Conservation (phyloP, 1,140 invertebrate genomes). For the Heliconius nattereri region DNA sequence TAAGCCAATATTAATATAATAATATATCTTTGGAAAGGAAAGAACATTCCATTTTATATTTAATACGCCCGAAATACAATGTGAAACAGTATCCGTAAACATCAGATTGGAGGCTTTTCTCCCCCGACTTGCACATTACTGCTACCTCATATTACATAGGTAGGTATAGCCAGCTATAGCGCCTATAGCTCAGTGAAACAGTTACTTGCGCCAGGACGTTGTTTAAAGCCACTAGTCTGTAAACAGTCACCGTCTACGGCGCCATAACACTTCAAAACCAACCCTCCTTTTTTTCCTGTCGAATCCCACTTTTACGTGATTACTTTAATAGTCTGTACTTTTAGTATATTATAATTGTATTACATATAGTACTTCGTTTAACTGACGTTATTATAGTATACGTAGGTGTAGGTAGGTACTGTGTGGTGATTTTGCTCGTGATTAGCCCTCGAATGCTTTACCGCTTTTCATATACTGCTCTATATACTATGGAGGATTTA, state of each 20-base stretch:
- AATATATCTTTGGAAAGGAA: not conserved
- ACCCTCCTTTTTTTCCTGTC: not conserved
- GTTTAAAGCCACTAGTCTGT: conserved; percentile 37
- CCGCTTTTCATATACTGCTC: conserved; percentile 25
- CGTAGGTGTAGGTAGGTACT: not conserved
- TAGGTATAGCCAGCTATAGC: not conserved
- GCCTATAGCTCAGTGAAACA: conserved; percentile 20
- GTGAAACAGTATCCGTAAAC: conserved; percentile 25
- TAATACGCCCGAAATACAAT: conserved; percentile 23
- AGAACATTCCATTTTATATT: not conserved
- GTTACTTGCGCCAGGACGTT: conserved; percentile 25
- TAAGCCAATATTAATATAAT: too few relatives aligned
- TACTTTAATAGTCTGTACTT: not conserved
- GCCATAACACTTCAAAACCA: conserved; percentile 21
- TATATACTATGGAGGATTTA: conserved; percentile 34
- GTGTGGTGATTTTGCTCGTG: conserved; percentile 15
- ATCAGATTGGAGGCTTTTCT: conserved; percentile 35
- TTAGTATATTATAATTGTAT: not conserved
- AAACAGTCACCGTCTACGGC: conserved; percentile 29
- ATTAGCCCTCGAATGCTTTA: conserved; percentile 16
- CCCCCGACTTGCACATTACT: conserved; percentile 33
- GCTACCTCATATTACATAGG: conserved; percentile 7
- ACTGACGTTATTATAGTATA: too few relatives aligned
- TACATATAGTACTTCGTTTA: not conserved
- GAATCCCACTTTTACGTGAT: not conserved